Evolutionary conservation across 1,140 invertebrate genomes (phyloP).

Genomic region (Reticulitermes speratus): DNA sequence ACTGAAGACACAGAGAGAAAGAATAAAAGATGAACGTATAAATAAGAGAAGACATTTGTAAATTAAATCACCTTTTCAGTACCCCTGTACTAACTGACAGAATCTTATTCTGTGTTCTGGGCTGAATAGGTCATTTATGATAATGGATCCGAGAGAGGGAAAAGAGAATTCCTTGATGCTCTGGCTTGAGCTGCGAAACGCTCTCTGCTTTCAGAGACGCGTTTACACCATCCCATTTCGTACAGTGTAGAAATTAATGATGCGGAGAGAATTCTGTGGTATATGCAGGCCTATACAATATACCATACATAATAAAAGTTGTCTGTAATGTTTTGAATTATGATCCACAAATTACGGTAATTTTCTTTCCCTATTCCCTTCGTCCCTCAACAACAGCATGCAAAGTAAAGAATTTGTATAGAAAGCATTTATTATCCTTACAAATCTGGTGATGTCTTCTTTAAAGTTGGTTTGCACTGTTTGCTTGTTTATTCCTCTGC

Average conservation of each 20-base stretch:
- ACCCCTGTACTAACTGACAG: background rate
- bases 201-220: background rate
- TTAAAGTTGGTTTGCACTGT: background rate
- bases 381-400: background rate
- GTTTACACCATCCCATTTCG: background rate
- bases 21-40: background rate
- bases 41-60: background rate
- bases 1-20: background rate
- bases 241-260: background rate
- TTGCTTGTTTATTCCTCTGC: background rate
- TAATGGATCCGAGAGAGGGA: background rate
- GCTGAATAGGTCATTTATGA: background rate
- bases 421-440: background rate
- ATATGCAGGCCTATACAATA: background rate
- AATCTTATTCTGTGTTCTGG: background rate
- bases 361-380: background rate
- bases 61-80: background rate
- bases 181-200: background rate
- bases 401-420: background rate
- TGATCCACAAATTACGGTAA: background rate
- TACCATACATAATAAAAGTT: background rate
- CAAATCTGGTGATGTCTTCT: constrained; percentile 7
- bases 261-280: background rate
- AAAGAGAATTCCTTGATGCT: background rate
- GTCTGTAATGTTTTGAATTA: background rate